Evolutionary conservation across 1,140 invertebrate species (phyloP).

Genomic region (Bombus turneri): DNA sequence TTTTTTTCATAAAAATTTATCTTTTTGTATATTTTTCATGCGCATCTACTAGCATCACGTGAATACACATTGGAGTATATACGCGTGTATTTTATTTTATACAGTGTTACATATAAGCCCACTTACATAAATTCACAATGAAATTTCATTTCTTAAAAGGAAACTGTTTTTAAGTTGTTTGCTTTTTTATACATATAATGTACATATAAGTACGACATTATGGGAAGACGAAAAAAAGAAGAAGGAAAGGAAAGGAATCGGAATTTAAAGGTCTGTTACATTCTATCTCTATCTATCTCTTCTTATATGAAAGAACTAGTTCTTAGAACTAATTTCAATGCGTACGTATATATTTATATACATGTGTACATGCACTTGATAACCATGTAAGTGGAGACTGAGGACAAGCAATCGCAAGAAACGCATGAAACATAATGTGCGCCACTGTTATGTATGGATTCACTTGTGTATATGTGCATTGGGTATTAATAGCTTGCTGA

Average conservation of each 20-base stretch:
- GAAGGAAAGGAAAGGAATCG: background rate
- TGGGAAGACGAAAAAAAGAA: background rate
- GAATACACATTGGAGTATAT: background rate
- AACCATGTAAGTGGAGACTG: background rate
- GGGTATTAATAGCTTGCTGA: constrained; percentile 27
- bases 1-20: background rate
- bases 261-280: background rate
- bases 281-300: too few species aligned
- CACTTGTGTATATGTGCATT: background rate
- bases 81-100: background rate
- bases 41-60: too few species aligned
- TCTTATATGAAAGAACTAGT: too few species aligned
- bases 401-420: too few species aligned
- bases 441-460: too few species aligned
- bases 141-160: background rate
- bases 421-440: too few species aligned
- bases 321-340: too few species aligned
- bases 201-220: background rate
- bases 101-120: background rate
- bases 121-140: background rate
- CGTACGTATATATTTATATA: background rate
- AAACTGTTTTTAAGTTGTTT: background rate
- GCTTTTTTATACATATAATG: background rate
- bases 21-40: background rate
- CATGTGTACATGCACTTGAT: background rate